Base-by-base conservation (phyloP, 2,888 invertebrate species). In the Zygogramma bicolorata region DNA sequence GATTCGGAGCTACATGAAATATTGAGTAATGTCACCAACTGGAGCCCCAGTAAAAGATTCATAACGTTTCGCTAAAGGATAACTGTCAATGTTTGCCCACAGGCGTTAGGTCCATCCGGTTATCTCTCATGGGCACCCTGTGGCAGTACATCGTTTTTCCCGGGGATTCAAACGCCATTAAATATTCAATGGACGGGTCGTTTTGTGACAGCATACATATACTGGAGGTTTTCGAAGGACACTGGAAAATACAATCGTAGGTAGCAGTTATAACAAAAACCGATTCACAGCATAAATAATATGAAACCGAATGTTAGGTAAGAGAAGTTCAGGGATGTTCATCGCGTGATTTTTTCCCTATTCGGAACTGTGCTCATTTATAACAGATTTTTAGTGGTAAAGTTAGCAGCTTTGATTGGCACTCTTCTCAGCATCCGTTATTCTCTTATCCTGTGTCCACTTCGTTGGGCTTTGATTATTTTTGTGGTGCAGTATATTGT, bases 111-210 rank as follows among this genome's bases (percentile, higher is more conserved):
- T 53, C 15, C 53, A 53, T 53, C 53, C 53, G 27, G 15, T 4
- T 27, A 53, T 53, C 79, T 80, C 79, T 80, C 66, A 49, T 79
- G 80, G 82, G 81, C 77, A 77, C 78, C 74, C 75, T 73, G 74
- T 70, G 75, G 71, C 77, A 76, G 72, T 72, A 78, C 75, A 77
- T 73, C 77, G 75, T 70, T 77, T 81, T 81, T 79, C 74, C 77
- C 73, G 74, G 74, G 81, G 83, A 84, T 83, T 84, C 83, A 83
- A 81, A 79, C 79, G 79, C 80, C 77, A 83, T 83, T 81, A 83
- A 83, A 83, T 83, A 83, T 84, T 83, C 81, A n/a, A 84, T 10
- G 15, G n/a, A 2, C 5, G 13, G 22, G 27, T 13, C n/a, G 15
- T 53, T 53, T n/a, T 25, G 53, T 53, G 20, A 46, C 15, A 46